A percentile compares a stretch with the other conserved stretches of the same genome.
Conservation (phyloP, 2,797 vertebrate genomes). For the Columba guinea region DNA sequence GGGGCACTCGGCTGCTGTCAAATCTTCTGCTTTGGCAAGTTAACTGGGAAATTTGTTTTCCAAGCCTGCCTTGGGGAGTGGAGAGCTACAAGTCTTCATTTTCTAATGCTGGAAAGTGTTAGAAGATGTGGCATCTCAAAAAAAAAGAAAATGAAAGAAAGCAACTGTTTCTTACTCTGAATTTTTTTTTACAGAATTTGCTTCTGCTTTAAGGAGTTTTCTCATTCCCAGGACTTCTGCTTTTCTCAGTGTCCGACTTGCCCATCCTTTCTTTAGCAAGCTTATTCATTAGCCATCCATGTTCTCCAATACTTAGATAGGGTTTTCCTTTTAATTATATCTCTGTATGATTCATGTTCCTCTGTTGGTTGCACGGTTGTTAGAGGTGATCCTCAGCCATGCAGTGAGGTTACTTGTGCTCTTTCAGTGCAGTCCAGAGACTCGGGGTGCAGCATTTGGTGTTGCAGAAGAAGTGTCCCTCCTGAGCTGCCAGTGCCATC, state of each 20-base stretch:
- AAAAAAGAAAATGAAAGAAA: not conserved
- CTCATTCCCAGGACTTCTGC: not conserved
- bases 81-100: not conserved
- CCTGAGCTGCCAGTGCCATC: not conserved
- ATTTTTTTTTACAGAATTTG: not conserved
- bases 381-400: not conserved
- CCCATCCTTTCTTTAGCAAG: not conserved
- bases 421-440: rapidly evolving
- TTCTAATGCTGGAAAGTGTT: not conserved
- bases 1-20: not conserved
- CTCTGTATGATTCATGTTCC: not conserved
- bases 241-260: not conserved
- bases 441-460: not conserved
- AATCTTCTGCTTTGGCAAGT: slow-evolving; percentile 45
- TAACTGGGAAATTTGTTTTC: slow-evolving; percentile 4
- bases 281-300: not conserved
- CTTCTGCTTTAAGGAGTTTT: not conserved
- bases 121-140: not conserved
- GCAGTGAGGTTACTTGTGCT: not conserved
- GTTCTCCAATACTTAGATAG: not conserved
- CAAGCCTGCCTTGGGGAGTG: not conserved
- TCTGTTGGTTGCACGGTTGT: not conserved
- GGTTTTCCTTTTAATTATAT: not conserved
- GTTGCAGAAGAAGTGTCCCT: not conserved
- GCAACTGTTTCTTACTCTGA: not conserved